A percentile compares a stretch with the other conserved stretches of the same genome.
Evolutionary conservation across 2,888 invertebrate species (phyloP).

Genomic region (Eubasilissa splendida): DNA sequence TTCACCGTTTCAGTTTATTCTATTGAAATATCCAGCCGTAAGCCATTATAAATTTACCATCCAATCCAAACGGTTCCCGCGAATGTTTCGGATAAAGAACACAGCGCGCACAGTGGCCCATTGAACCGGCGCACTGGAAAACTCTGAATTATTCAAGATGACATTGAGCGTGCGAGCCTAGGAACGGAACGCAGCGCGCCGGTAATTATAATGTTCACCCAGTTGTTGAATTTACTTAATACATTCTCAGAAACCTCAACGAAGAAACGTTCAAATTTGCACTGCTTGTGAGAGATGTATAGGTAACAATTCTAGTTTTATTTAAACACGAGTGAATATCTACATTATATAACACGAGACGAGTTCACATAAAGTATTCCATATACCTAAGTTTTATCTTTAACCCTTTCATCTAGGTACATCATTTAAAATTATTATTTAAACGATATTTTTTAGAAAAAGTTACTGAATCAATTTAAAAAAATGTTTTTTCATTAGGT

Average conservation of each 20-base stretch:
- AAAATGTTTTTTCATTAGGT: too few relatives aligned
- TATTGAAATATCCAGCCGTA: slow-evolving; percentile 50
- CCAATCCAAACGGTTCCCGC: slow-evolving; percentile 34
- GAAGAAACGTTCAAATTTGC: too few relatives aligned
- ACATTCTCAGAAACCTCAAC: background rate
- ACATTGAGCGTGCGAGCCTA: slow-evolving; percentile 26
- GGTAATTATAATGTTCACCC: background rate
- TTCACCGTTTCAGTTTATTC: slow-evolving; percentile 48
- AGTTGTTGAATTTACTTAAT: background rate
- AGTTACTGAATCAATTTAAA: too few relatives aligned
- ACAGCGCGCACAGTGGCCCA: slow-evolving; percentile 10
- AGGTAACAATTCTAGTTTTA: too few relatives aligned
- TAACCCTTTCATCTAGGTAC: too few relatives aligned
- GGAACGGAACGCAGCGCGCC: slow-evolving; percentile 2
- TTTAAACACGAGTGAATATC: too few relatives aligned
- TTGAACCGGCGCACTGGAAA: slow-evolving; percentile 33
- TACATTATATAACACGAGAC: too few relatives aligned
- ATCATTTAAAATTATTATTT: too few relatives aligned
- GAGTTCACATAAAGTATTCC: too few relatives aligned
- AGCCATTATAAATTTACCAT: slow-evolving; percentile 55
- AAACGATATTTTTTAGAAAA: too few relatives aligned
- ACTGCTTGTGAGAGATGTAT: too few relatives aligned
- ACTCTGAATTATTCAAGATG: slow-evolving; percentile 45
- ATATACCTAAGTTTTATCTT: too few relatives aligned
- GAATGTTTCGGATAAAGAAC: slow-evolving; percentile 36